Evolutionary conservation across 2,888 invertebrate species (phyloP), one percentile per base, ranked within the genome.

Genomic region (Drosophila lacicola): DNA sequence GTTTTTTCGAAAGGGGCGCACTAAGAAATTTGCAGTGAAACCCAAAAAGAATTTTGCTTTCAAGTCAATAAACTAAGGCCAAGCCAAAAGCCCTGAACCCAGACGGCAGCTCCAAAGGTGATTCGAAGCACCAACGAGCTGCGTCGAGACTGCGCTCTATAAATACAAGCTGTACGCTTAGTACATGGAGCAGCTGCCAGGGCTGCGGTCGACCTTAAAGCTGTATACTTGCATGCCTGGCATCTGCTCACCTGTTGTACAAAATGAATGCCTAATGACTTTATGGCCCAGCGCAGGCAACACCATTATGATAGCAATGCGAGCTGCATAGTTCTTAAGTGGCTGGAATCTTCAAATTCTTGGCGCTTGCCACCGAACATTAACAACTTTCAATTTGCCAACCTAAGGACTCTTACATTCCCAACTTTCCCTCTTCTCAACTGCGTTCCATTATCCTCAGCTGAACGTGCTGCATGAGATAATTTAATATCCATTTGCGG

Each of bases 41-140:
- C 49, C 67, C 55, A 49, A 65, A 61, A 82, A 46, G 60, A 49
- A 65, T 42, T 49, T 29, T 54, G 39, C 9, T n/a, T 45, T 49
- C 45, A 74, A 70, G 82, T 78, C 70, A 82, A 74, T 78, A 85
- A 85, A 78, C 55, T 68, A 58, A 66, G 55, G 56, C 42, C 47
- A 46, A 41, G 39, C n/a, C 49, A 57, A 50, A 57, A 33, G 49
- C 9, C 44, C 34, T 19, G 10, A 60, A 14, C 36, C 39, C 34
- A 14, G 39, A 41, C 46, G 13, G 11, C 5, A 5, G 8, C 51
- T 13, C 44, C 11, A 21, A 36, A 36, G 29, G 25, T 47, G 41
- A 37, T 21, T 64, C 49, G 19, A 37, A 14, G 14, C 44, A 44
- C 21, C 14, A 45, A 37, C 25, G 37, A 29, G 49, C 39, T 21